Evolutionary conservation across 2,888 invertebrate genomes (phyloP).

Genomic region (Aleiodes alternator): DNA sequence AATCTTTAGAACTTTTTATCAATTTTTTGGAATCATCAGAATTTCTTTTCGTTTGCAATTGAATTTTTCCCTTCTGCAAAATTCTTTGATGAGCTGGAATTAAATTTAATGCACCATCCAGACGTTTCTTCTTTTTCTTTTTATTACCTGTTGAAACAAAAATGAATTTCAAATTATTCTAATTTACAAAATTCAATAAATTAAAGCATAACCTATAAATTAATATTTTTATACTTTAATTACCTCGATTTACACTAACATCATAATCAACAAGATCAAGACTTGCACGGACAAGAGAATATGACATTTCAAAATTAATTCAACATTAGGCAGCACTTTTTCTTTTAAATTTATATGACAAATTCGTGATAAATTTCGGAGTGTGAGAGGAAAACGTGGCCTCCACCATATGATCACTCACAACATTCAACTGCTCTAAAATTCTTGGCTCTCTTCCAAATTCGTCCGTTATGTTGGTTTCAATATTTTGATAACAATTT

Average conservation of each 20-base stretch:
- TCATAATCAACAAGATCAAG: slow-evolving; percentile 77
- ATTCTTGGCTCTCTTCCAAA: neutral
- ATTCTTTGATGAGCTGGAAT: slow-evolving; percentile 68
- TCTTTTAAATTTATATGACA: neutral
- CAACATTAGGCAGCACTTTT: neutral
- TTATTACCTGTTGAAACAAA: slow-evolving; percentile 69
- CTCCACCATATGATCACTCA: neutral
- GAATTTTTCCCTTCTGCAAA: slow-evolving; percentile 58
- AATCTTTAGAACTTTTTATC: slow-evolving; percentile 62
- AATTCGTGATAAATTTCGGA: neutral
- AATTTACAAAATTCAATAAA: neutral
- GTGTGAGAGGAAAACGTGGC: too few species aligned
- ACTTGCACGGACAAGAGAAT: slow-evolving; percentile 78
- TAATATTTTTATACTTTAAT: neutral
- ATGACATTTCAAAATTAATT: slow-evolving; percentile 76
- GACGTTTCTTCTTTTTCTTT: slow-evolving; percentile 63
- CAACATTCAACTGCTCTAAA: neutral
- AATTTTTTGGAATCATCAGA: slow-evolving; percentile 65
- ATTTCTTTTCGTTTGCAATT: slow-evolving; percentile 60
- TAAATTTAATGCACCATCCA: slow-evolving; percentile 66
- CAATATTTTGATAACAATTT: too few species aligned
- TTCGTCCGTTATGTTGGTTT: neutral
- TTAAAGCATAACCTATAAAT: slow-evolving; percentile 46
- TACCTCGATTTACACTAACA: slow-evolving; percentile 62
- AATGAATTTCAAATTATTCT: slow-evolving; percentile 14